Percentiles rank a stretch among this genome's conserved stretches.
Evolutionary conservation across 2,113 vertebrate genomes (phyloP).

Genomic region (Clarias batrachus): DNA sequence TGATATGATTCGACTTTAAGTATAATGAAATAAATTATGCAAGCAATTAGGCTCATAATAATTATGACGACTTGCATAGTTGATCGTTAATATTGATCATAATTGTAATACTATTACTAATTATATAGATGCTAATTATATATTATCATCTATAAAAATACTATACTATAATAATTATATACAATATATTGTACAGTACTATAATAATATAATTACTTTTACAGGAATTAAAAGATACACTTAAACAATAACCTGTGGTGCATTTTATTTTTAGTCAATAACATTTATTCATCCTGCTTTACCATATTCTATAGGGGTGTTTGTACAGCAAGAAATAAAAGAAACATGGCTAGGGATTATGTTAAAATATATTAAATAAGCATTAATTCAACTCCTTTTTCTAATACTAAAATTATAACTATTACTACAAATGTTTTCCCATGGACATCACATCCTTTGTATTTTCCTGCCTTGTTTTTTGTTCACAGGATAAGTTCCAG

Average conservation of each 20-base stretch:
- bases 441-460: not conserved
- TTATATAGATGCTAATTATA: not conserved
- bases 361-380: not conserved
- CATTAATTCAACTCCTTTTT: not conserved
- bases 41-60: not conserved
- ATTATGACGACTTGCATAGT: not conserved
- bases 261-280: not conserved
- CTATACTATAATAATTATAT: too few relatives aligned
- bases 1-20: not conserved
- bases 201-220: not conserved
- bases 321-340: not conserved
- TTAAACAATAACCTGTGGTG: not conserved
- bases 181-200: too few relatives aligned
- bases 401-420: not conserved
- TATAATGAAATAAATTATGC: not conserved
- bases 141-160: not conserved
- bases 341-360: not conserved
- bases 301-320: not conserved
- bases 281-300: not conserved
- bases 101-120: not conserved
- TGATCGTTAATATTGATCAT: not conserved
- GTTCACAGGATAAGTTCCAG: not conserved
- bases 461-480: not conserved
- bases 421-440: not conserved
- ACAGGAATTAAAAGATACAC: not conserved